Evolutionary conservation across 2,113 vertebrate genomes (phyloP).

Genomic region (Hippocampus zosterae): DNA sequence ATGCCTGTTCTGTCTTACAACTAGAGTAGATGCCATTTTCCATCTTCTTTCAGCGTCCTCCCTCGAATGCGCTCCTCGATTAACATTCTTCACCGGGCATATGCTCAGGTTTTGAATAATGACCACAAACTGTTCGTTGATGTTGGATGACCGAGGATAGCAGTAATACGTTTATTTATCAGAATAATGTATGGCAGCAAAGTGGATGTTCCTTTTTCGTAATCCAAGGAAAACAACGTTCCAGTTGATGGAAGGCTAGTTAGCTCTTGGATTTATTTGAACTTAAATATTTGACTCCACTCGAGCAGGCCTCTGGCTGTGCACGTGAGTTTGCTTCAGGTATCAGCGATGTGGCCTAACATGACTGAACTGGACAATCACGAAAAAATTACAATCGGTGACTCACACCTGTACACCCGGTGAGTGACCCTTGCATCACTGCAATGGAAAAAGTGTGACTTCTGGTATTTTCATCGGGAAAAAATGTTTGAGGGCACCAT

Average conservation of each 20-base stretch:
- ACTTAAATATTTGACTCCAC: slow-evolving; percentile 40
- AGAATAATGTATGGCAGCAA: slow-evolving; percentile 26
- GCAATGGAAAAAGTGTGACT: too few relatives aligned
- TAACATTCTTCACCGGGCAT: slow-evolving; percentile 12
- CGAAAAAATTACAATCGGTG: neutral
- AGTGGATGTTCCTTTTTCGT: slow-evolving; percentile 24
- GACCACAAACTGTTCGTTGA: slow-evolving; percentile 15
- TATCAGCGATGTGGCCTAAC: neutral
- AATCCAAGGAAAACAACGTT: slow-evolving; percentile 50
- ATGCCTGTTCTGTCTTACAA: slow-evolving; percentile 5
- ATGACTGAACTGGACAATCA: neutral
- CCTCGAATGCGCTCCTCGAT: slow-evolving; percentile 10
- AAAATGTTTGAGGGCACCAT: too few relatives aligned
- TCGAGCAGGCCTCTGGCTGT: slow-evolving; percentile 27
- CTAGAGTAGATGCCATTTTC: slow-evolving; percentile 8
- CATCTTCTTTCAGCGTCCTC: slow-evolving; percentile 8
- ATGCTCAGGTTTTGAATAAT: slow-evolving; percentile 25
- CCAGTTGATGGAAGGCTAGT: slow-evolving; percentile 35
- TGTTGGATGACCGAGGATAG: slow-evolving; percentile 30
- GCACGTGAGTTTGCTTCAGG: slow-evolving; percentile 29
- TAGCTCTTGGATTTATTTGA: slow-evolving; percentile 23
- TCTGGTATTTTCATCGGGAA: too few relatives aligned
- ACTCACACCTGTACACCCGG: neutral
- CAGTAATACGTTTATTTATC: slow-evolving; percentile 26
- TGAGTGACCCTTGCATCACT: neutral